phyloP scores from a whole-genome alignment of 2,888 invertebrate species.

The Lithosia quadra region DNA sequence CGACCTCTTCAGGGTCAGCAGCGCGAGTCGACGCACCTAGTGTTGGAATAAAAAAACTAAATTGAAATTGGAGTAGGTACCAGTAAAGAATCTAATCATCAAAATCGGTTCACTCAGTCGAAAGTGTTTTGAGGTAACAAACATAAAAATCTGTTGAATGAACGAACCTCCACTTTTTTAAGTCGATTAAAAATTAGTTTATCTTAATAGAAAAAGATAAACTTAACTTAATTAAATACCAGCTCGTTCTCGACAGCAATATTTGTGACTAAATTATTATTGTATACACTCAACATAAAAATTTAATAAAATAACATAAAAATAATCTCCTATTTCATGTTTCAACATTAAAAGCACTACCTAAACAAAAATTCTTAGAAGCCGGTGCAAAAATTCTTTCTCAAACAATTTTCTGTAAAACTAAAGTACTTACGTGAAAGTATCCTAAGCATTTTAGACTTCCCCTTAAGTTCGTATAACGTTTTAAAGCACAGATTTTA shows the following conservation, averaged over 20 bases:
- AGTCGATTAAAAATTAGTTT: too few relatives aligned
- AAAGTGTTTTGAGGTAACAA: too few relatives aligned
- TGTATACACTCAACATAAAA: neutral
- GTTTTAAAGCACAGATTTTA: slow-evolving; percentile 70
- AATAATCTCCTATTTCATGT: neutral
- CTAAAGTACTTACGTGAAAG: slow-evolving; percentile 9
- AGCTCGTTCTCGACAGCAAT: neutral
- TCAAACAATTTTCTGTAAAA: neutral
- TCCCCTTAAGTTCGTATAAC: slow-evolving; percentile 62
- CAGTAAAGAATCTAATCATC: too few relatives aligned
- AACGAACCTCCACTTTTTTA: too few relatives aligned
- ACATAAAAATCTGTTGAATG: too few relatives aligned
- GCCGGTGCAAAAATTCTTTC: slow-evolving; percentile 10
- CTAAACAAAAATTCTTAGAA: neutral
- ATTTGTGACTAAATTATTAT: neutral
- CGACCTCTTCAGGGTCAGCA: too few relatives aligned
- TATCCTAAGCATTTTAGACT: slow-evolving; percentile 27
- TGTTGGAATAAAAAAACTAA: too few relatives aligned
- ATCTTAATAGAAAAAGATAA: too few relatives aligned
- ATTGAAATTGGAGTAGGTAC: too few relatives aligned
- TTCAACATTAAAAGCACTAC: neutral
- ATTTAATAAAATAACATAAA: neutral
- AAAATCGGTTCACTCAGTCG: too few relatives aligned
- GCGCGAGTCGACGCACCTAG: too few relatives aligned
- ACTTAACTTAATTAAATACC: too few relatives aligned